Evolutionary conservation across 2,888 invertebrate species (phyloP), one percentile per base, ranked within the genome.

Genomic region (Chymomyza caudatula): DNA sequence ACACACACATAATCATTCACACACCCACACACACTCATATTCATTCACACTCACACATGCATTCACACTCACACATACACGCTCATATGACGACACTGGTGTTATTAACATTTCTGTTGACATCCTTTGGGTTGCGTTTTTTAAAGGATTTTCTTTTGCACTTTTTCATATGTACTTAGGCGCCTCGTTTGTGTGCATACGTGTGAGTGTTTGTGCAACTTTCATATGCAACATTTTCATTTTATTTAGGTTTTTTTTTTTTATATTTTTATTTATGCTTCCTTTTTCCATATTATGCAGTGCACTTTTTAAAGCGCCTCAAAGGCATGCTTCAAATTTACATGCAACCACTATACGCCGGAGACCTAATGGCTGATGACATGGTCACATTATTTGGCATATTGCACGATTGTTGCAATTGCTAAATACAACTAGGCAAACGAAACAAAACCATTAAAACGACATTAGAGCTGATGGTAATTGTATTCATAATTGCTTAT

Each of bases 71-170:
- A 29, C 8, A 6, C 11, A 29, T 29, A 29, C 11, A 5, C n/a
- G n/a, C 29, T 25, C 53, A 29, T 51, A 11, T 47, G 63, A 55
- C 60, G 69, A 60, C 65, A 71, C 63, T 77, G 74, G 80, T 73
- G 78, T 80, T 83, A 83, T 81, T 83, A 81, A 80, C 77, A 80
- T 83, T 80, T 81, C 72, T 83, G 81, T 81, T 81, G 84, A 81
- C 81, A 81, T 83, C 76, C 68, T 83, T 76, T 74, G 69, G 69
- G 65, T 67, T 63, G 67, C 69, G 60, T 60, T 75, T 71, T 63
- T 47, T 44, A 22, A 56, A 43, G 52, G 44, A 20, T 67, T 53
- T 67, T 15, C 56, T 37, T 52, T 19, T 52, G 44, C 47, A 17
- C 23, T 64, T 58, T 55, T 47, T 8, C 56, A 69, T 63, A 61